Conservation (phyloP, 2,797 vertebrate species). For the Fistularia commersonii region DNA sequence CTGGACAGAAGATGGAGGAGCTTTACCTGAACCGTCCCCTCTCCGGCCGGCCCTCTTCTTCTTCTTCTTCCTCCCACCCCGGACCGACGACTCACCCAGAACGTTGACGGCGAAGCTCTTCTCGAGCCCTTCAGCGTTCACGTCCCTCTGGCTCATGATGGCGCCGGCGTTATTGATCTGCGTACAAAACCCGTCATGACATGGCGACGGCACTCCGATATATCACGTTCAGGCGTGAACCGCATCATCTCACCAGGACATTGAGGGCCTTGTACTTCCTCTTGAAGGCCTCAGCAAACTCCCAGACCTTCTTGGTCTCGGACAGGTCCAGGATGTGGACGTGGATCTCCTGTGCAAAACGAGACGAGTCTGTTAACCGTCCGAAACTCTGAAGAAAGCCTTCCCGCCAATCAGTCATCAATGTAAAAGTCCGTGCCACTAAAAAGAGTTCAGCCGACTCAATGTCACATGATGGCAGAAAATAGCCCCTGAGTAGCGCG, state of each 20-base stretch:
- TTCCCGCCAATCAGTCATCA: too few relatives aligned
- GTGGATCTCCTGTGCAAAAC: conserved; percentile 69
- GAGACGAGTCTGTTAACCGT: conserved; percentile 3
- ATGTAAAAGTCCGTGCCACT: too few relatives aligned
- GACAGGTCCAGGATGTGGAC: conserved; percentile 79
- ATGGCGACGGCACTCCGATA: background rate
- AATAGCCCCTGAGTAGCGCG: too few relatives aligned
- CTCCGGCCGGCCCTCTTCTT: background rate
- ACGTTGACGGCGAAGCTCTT: conserved; percentile 79
- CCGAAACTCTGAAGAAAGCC: background rate
- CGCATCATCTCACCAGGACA: conserved; percentile 79
- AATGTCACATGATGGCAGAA: too few relatives aligned
- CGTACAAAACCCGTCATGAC: conserved; percentile 1
- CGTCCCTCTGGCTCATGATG: conserved; percentile 77
- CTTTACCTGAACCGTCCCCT: background rate
- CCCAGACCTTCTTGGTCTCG: conserved; percentile 81
- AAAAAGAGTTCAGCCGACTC: too few relatives aligned
- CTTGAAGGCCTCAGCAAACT: conserved; percentile 79
- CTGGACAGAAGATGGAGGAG: conserved; percentile 36
- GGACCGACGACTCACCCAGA: conserved; percentile 64
- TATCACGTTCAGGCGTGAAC: too few relatives aligned
- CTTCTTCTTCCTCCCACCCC: background rate
- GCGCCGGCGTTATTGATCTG: conserved; percentile 80
- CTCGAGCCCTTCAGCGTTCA: conserved; percentile 76
- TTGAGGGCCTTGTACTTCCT: conserved; percentile 78